These are phyloP conservation scores for Danaus chrysippus DNA, from an alignment of 2,888 invertebrate genomes.

Conservation along the genomic window DNA sequence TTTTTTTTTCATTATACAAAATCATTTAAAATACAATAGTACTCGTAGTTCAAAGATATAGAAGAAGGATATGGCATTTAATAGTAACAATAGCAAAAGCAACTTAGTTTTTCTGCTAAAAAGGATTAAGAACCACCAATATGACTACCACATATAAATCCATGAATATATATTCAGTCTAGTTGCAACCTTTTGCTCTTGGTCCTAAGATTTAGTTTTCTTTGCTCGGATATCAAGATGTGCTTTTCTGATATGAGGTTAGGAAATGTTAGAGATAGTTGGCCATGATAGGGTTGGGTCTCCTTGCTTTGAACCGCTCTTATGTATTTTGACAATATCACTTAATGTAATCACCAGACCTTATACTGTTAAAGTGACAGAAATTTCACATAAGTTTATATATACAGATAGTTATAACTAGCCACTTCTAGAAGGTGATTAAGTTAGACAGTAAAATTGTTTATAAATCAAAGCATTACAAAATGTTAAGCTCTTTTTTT, in stretches of 20 bases:
- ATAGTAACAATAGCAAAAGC: conserved; percentile 55
- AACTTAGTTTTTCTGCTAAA: conserved; percentile 42
- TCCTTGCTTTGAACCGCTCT: conserved; percentile 29
- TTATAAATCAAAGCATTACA: too few relatives aligned
- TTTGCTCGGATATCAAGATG: conserved; percentile 19
- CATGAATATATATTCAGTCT: conserved; percentile 15
- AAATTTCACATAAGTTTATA: background rate
- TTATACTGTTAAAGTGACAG: conserved; percentile 1
- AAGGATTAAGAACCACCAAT: conserved; percentile 35
- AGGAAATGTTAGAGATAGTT: conserved; percentile 32
- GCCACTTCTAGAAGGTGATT: too few relatives aligned
- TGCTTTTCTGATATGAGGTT: conserved; percentile 22
- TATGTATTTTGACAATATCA: conserved; percentile 11
- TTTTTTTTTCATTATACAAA: background rate
- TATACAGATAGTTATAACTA: background rate
- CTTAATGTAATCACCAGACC: conserved; percentile 10
- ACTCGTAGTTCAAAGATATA: conserved; percentile 42
- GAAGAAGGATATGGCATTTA: conserved; percentile 50
- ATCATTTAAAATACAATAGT: conserved; percentile 33
- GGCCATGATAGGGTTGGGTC: conserved; percentile 27
- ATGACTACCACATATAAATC: conserved; percentile 27
- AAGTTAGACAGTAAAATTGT: too few relatives aligned
- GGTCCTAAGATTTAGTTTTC: conserved; percentile 23
- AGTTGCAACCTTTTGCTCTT: conserved; percentile 19
- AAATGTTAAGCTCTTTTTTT: too few relatives aligned